Conservation (phyloP, 2,113 vertebrate species). For the Tachysurus vachellii region DNA sequence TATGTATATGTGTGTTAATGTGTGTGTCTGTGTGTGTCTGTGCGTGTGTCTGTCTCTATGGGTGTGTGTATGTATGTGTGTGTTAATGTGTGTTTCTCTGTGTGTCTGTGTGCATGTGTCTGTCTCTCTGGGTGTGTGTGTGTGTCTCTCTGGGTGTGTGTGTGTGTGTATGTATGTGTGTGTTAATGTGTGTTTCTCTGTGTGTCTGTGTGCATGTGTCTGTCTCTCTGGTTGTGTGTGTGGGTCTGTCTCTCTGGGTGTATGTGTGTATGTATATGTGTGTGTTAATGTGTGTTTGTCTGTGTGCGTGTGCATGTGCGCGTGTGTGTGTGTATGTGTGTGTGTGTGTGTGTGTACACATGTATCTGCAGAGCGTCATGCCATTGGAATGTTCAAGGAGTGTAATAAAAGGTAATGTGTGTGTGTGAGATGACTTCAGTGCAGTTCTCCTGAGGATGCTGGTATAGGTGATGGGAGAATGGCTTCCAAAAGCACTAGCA, state of each 20-base stretch:
- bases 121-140: no score
- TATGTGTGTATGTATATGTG: no score
- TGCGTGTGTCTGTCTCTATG: no score
- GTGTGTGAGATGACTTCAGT: not conserved
- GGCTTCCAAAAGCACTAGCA: conserved; percentile 68
- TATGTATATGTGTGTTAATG: not conserved
- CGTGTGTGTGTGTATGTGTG: no score
- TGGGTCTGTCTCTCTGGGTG: no score
- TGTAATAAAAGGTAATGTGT: not conserved
- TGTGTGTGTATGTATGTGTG: not conserved
- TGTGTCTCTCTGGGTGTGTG: no score
- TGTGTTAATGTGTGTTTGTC: no score
- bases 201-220: not conserved
- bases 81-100: not conserved
- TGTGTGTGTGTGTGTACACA: no score
- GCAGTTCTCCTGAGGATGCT: conserved; percentile 44
- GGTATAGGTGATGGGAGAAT: conserved; percentile 49
- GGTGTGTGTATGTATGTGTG: conserved; percentile 2
- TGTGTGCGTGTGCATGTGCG: no score
- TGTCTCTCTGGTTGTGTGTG: not conserved
- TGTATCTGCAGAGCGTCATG: not conserved
- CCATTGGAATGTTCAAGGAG: not conserved
- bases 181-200: no score
- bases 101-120: not conserved
- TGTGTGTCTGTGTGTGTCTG: not conserved